A percentile compares a stretch with the other conserved stretches of the same genome.
phyloP scores from a whole-genome alignment of 2,797 vertebrate genomes.

The Sternotherus odoratus region DNA sequence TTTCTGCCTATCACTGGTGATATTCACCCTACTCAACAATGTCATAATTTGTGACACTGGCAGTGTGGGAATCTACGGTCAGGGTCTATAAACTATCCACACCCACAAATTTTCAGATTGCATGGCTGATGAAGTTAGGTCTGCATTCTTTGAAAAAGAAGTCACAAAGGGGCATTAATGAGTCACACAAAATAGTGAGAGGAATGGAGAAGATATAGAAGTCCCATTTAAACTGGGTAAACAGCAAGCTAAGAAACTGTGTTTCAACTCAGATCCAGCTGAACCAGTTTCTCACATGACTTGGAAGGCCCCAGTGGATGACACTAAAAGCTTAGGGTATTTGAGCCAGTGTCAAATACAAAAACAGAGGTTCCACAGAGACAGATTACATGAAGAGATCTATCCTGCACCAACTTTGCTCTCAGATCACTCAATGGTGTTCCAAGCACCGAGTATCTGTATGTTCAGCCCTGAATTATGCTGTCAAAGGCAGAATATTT shows the following conservation, averaged over 20 bases:
- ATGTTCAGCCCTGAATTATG: neutral
- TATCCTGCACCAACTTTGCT: rapidly evolving
- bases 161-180: neutral
- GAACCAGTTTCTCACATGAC: neutral
- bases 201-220: neutral
- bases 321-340: neutral
- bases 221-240: rapidly evolving
- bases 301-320: neutral
- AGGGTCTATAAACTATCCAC: neutral
- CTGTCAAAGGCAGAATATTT: neutral
- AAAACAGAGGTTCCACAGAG: neutral
- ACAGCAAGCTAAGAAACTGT: neutral
- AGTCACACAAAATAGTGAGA: neutral
- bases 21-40: neutral
- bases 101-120: neutral
- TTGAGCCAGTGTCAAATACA: neutral
- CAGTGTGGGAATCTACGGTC: rapidly evolving
- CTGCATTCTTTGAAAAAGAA: neutral
- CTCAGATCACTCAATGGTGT: neutral
- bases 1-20: neutral
- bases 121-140: neutral
- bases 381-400: neutral
- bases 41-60: neutral
- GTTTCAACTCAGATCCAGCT: neutral
- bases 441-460: neutral